Conservation (phyloP, 2,888 invertebrate genomes). For the Leptinotarsa rubiginosa region DNA sequence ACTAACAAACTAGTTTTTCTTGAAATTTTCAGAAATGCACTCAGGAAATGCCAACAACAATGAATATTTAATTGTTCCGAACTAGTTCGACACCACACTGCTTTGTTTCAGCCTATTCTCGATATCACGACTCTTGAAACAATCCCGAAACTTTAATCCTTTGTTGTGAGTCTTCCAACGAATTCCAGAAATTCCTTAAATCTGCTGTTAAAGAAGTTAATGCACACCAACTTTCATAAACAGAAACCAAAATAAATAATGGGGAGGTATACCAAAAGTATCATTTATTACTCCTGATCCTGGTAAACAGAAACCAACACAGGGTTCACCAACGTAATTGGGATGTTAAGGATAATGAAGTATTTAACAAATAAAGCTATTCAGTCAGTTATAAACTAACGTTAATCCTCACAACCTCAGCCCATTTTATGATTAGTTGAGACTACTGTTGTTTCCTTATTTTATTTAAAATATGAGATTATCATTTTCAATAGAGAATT, state of each 20-base stretch:
- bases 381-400: background rate
- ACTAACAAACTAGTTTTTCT: background rate
- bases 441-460: background rate
- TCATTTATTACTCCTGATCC: background rate
- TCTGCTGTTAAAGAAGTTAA: background rate
- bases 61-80: background rate
- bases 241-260: conserved; percentile 10
- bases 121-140: background rate
- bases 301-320: conserved; percentile 23
- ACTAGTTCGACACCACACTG: conserved; percentile 1
- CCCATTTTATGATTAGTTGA: conserved; percentile 1
- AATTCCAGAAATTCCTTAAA: conserved; percentile 9
- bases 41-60: background rate
- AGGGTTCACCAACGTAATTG: conserved; percentile 28
- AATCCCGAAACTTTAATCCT: background rate
- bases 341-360: conserved; percentile 14
- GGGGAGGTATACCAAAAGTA: conserved; percentile 5
- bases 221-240: conserved; percentile 6
- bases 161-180: background rate
- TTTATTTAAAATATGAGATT: conserved; percentile 1
- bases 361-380: conserved; percentile 20
- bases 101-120: background rate
- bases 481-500: background rate
- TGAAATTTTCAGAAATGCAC: background rate
- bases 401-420: background rate